Evolutionary conservation across 1,140 invertebrate species (phyloP).

Genomic region (Papilio xuthus): DNA sequence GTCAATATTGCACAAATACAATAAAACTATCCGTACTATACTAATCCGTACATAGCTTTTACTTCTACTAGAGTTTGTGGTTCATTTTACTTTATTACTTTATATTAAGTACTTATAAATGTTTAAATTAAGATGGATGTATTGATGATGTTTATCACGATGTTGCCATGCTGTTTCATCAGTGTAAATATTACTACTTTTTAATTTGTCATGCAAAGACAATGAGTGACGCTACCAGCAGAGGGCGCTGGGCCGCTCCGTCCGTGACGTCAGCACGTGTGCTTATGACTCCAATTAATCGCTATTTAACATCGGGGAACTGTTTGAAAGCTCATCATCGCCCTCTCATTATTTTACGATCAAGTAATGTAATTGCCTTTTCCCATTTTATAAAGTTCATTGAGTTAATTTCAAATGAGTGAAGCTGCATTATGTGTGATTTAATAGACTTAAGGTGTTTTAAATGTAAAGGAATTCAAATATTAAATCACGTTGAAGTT

Average conservation of each 20-base stretch:
- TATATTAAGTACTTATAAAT: too few species aligned
- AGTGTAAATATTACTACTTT: background rate
- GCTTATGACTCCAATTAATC: conserved; percentile 13
- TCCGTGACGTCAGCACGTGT: conserved; percentile 2
- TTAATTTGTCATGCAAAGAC: background rate
- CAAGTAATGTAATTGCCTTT: background rate
- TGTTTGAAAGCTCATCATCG: conserved; percentile 5
- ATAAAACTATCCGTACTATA: background rate
- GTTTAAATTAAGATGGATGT: too few species aligned
- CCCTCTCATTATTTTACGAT: background rate
- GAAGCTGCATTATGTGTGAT: too few species aligned
- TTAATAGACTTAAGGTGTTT: background rate
- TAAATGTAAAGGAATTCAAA: background rate
- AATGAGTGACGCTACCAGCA: background rate
- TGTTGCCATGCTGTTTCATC: too few species aligned
- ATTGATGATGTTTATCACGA: too few species aligned
- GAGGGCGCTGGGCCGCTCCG: background rate
- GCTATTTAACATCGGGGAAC: conserved; percentile 12
- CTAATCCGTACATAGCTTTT: background rate
- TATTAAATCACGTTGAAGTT: background rate
- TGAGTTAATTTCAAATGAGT: background rate
- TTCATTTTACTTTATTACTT: background rate
- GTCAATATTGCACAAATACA: background rate
- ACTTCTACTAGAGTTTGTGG: background rate
- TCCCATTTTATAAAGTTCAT: background rate